Conservation (phyloP, 2,113 vertebrate species). For the Alectura lathami region DNA sequence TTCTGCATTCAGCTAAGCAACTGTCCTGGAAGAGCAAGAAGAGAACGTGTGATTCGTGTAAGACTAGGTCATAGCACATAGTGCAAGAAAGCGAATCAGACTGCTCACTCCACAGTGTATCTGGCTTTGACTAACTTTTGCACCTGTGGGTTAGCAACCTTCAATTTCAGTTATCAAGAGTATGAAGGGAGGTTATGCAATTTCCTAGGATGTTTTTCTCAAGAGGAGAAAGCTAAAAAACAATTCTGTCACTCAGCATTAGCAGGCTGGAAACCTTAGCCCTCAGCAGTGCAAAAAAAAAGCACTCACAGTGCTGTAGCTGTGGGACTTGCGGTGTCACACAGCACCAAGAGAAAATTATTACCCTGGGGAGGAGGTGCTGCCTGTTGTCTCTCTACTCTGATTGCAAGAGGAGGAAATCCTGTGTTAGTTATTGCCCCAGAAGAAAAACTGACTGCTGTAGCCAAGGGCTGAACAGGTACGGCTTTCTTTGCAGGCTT, state of each 20-base stretch:
- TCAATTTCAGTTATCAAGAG: constrained; percentile 30
- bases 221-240: constrained; percentile 27
- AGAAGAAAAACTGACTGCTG: not conserved
- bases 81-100: not conserved
- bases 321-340: not conserved
- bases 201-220: constrained; percentile 48
- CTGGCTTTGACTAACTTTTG: constrained; percentile 11
- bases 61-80: not conserved
- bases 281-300: constrained; percentile 29
- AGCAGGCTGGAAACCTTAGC: not conserved
- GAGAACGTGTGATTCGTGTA: not conserved
- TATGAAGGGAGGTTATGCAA: constrained; percentile 45
- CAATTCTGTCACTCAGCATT: constrained; percentile 51
- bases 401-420: not conserved
- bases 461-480: not conserved
- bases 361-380: not conserved
- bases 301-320: not conserved
- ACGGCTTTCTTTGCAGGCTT: not conserved
- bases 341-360: not conserved
- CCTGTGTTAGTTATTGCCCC: not conserved
- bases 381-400: not conserved
- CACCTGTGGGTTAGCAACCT: not conserved
- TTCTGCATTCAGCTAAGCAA: not conserved
- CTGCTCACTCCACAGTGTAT: not conserved
- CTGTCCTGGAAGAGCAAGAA: not conserved